These are phyloP conservation scores for Sinotaia quadrata DNA, from an alignment of 2,888 invertebrate genomes.

Conservation along the genomic window DNA sequence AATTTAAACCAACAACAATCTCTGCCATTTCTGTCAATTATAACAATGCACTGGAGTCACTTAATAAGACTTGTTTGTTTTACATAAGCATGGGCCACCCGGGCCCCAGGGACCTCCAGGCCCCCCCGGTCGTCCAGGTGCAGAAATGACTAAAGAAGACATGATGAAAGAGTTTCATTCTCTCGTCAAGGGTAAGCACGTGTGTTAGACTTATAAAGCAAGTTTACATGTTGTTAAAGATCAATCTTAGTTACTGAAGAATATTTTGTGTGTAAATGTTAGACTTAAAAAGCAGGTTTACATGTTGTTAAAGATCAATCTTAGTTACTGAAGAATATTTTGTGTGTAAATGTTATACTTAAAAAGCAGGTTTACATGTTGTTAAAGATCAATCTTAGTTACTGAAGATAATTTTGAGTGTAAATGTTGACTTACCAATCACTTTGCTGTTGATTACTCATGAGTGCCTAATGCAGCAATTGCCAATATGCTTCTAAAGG, in stretches of 20 bases:
- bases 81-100: slow-evolving; percentile 56
- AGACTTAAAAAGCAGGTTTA: not conserved
- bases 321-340: too few species aligned
- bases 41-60: too few species aligned
- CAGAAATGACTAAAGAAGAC: slow-evolving; percentile 62
- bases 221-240: not conserved
- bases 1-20: not conserved
- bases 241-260: too few species aligned
- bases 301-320: too few species aligned
- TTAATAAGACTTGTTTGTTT: too few species aligned
- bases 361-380: not conserved
- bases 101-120: slow-evolving; percentile 68
- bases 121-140: slow-evolving; percentile 66
- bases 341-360: not conserved
- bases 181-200: slow-evolving; percentile 61
- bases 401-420: too few species aligned
- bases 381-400: too few species aligned
- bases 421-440: too few species aligned
- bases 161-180: slow-evolving; percentile 62
- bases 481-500: too few species aligned
- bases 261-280: too few species aligned
- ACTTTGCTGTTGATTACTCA: too few species aligned
- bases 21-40: not conserved
- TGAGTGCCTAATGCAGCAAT: too few species aligned
- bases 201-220: not conserved